Evolutionary conservation across 2,113 vertebrate species (phyloP).

Genomic region (Aldabrachelys gigantea): DNA sequence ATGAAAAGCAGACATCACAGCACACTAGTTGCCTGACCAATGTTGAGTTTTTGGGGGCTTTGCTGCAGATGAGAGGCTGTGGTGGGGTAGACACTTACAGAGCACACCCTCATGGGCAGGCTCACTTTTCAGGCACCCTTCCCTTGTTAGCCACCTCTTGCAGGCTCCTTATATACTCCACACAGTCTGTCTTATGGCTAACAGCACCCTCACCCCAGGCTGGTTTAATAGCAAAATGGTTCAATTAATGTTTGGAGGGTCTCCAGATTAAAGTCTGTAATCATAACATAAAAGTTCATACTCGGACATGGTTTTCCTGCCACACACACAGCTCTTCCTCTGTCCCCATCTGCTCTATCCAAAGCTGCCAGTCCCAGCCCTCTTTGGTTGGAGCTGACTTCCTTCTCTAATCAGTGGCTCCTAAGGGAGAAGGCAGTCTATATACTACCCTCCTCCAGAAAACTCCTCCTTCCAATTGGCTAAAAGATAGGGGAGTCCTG

Average conservation of each 20-base stretch:
- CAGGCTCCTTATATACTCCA: not conserved
- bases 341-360: not conserved
- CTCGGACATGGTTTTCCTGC: not conserved
- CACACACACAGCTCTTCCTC: not conserved
- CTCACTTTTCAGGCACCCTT: not conserved
- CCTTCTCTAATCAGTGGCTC: too few relatives aligned
- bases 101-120: not conserved
- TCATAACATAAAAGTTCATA: not conserved
- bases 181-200: not conserved
- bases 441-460: too few relatives aligned
- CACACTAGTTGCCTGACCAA: not conserved
- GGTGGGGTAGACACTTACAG: not conserved
- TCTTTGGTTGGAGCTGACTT: too few relatives aligned
- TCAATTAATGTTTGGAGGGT: not conserved
- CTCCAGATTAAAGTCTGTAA: not conserved
- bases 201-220: not conserved
- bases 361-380: too few relatives aligned
- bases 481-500: too few relatives aligned
- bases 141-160: not conserved
- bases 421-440: too few relatives aligned
- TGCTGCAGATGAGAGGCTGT: not conserved
- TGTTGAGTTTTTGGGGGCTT: not conserved
- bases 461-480: too few relatives aligned
- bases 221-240: not conserved
- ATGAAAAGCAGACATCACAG: not conserved